Evolutionary conservation across 2,888 invertebrate genomes (phyloP).

Genomic region (Syritta pipiens): DNA sequence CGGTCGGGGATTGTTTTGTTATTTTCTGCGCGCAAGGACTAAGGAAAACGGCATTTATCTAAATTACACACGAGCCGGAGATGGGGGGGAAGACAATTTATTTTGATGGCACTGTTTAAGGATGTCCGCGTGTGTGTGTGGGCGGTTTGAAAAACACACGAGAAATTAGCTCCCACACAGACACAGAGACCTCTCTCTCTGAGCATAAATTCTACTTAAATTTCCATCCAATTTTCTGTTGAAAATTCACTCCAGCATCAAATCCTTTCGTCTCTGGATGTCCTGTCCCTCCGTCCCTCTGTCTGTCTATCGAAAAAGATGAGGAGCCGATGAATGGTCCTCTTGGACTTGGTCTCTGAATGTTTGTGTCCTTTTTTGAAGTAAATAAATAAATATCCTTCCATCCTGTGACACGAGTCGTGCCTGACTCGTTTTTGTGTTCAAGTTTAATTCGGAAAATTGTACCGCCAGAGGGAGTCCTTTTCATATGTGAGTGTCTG

Average conservation of each 20-base stretch:
- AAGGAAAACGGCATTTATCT: constrained; percentile 59
- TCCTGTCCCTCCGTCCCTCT: not conserved
- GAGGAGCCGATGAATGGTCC: not conserved
- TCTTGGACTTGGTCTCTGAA: not conserved
- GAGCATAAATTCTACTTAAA: constrained; percentile 52
- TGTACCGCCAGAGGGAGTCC: not conserved
- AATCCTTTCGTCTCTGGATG: not conserved
- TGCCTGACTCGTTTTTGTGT: constrained; percentile 44
- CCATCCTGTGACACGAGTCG: no score
- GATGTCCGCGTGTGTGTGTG: constrained; percentile 6
- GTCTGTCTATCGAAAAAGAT: not conserved
- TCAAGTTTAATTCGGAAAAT: constrained; percentile 58
- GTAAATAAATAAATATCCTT: constrained; percentile 52
- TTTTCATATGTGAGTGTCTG: not conserved
- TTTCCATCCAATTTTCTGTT: constrained; percentile 47
- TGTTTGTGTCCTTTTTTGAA: constrained; percentile 14
- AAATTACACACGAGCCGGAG: constrained; percentile 66
- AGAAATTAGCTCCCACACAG: constrained; percentile 49
- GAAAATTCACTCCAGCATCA: constrained; percentile 11
- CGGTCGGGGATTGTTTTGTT: no score
- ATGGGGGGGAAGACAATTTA: constrained; percentile 66
- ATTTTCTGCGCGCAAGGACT: not conserved
- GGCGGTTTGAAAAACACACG: not conserved
- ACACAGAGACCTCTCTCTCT: not conserved
- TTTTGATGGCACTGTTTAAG: constrained; percentile 57